Evolutionary conservation across 1,140 invertebrate species (phyloP), one percentile per base, ranked within the genome.

Genomic region (Drosophila grimshawi): DNA sequence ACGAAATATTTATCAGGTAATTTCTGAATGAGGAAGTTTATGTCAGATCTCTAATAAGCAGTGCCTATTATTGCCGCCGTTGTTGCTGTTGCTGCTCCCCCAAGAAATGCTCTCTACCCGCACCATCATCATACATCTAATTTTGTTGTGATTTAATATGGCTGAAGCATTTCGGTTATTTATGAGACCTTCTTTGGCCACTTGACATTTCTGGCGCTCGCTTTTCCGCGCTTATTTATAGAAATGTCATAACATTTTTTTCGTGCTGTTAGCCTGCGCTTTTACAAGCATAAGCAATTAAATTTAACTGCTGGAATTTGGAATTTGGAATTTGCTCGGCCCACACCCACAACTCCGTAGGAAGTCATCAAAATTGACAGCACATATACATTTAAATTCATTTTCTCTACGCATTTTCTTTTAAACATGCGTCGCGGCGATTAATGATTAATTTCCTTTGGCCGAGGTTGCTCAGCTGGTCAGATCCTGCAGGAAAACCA

Each of bases 331-430:
- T n/a, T 30, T 7, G 39, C 19, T 6, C 11, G 3, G 0, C 37
- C 51, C 8, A 10, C 30, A 11, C 4, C 4, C 43, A 3, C 32
- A 27, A 19, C 35, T 32, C 5, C 11, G 43, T 46, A 57, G 60
- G 57, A 81, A 64, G 64, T 63, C 77, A 83, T 83, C 69, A 77
- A 85, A 83, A 85, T 83, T 73, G 73, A 79, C 81, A 73, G 39
- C 71, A 62, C 82, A 83, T 76, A 81, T 76, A 81, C 73, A 81
- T 83, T 83, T 85, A 83, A 83, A 83, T 83, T 83, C 59, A 81
- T 86, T 86, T 86, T 64, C 39, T 32, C 57, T 56, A 49, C 70
- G 51, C 73, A 62, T 77, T 74, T 78, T 75, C 67, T 64, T 74
- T 88, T 71, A 49, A 59, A 55, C 11, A 59, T 74, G 63, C 62